Evolutionary conservation across 2,888 invertebrate genomes (phyloP).

Genomic region (Gisinianus flammeolus): DNA sequence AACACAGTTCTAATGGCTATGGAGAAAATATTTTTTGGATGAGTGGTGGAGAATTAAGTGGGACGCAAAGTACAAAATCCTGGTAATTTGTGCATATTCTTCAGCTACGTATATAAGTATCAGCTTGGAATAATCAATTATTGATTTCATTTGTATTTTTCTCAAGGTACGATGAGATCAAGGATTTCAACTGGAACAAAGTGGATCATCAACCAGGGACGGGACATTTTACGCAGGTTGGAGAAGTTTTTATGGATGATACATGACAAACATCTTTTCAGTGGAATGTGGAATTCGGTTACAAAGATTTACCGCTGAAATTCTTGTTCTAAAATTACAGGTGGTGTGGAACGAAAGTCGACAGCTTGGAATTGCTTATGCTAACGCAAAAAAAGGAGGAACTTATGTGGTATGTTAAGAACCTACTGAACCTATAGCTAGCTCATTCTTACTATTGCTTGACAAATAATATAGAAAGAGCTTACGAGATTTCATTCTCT

Average conservation of each 20-base stretch:
- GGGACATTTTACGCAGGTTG: background rate
- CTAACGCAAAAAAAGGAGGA: conserved; percentile 73
- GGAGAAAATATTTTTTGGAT: conserved; percentile 58
- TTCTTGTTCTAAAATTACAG: no score
- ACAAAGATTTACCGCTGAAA: conserved; percentile 80
- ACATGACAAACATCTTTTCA: background rate
- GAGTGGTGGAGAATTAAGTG: conserved; percentile 44
- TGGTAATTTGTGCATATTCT: no score
- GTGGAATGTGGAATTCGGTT: background rate
- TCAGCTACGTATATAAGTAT: no score
- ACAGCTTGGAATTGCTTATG: conserved; percentile 78
- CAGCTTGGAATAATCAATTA: no score
- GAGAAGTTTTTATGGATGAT: background rate
- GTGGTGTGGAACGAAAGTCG: conserved; percentile 79
- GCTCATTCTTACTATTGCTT: no score
- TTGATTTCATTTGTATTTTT: no score
- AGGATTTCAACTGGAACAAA: conserved; percentile 61
- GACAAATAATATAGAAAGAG: no score
- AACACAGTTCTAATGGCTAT: conserved; percentile 54
- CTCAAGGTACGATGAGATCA: conserved; percentile 77
- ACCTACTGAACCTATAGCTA: no score
- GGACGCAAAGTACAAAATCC: conserved; percentile 47
- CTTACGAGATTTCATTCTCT: no score
- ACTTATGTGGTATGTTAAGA: conserved; percentile 79
- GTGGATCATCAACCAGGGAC: conserved; percentile 54